Base-by-base conservation (phyloP, 2,797 vertebrate species). In the Protonibea diacanthus region DNA sequence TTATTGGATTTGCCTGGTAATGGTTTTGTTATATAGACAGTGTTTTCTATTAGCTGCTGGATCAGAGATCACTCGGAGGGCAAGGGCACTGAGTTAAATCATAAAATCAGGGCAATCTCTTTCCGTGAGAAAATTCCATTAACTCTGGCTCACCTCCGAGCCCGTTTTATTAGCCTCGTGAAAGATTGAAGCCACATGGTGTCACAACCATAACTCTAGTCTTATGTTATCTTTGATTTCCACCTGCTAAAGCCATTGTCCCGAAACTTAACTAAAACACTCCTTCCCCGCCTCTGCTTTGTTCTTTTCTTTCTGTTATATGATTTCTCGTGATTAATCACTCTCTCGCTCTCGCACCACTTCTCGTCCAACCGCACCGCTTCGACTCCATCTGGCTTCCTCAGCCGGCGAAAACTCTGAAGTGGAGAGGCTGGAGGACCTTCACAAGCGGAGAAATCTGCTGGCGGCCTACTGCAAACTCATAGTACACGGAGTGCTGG, bases 381-480 rank as follows among this genome's bases (percentile, higher is more conserved):
- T 58, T 60, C 49, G 3, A 40, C 87, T 68, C 62, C 82, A 55
- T 79, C 80, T 79, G 81, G 55, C 64, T 68, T 63, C 42, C 49
- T 76, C 91, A 95, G 94, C 68, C 73, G 66, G 86, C 21, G 91
- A 91, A 38, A 88, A 81, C 89, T 90, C 91, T 29, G 94, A 90
- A 45, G 91, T 76, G 68, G 91, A 88, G 84, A 94, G 83, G 82
- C 85, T 96, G 80, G 95, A 96, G 38, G 92, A 95, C 70, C 92
- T 97, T 75, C 95, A 96, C 91, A 94, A 78, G 40, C 95, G 95
- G 3, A 94, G 97, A 76, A 95, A 91, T 67, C 92, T 96, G 81
- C 95, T 98, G 12, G 96, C 96, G 15, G 96, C 95, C 6, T 98
- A 95, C 91, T 97, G 97, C 93, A 98, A 97, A 66, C 94, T 98